phyloP scores from a whole-genome alignment of 2,797 vertebrate species.

The Loriculus beryllinus region DNA sequence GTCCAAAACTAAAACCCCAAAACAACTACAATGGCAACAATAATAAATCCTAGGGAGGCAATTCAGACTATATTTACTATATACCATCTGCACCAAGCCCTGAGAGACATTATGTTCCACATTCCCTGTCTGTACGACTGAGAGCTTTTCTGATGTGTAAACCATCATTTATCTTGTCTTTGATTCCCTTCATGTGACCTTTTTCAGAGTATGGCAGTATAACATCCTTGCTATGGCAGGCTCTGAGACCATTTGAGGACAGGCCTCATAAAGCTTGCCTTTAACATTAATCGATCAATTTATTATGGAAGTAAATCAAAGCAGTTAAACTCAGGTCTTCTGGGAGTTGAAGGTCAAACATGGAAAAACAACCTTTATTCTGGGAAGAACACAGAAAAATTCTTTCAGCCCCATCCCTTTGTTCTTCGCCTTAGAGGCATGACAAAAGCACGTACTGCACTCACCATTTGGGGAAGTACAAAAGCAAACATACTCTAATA shows the following conservation, averaged over 20 bases:
- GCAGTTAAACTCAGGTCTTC: constrained; percentile 58
- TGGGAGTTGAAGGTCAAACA: constrained; percentile 70
- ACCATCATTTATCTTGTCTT: constrained; percentile 63
- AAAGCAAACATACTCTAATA: not conserved
- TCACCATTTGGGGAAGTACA: not conserved
- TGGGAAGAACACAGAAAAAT: constrained; percentile 37
- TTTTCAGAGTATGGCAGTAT: constrained; percentile 60
- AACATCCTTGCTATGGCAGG: constrained; percentile 55
- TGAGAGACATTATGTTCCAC: constrained; percentile 47
- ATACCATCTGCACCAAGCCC: constrained; percentile 46
- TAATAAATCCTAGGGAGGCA: constrained; percentile 29
- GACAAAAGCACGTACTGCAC: not conserved
- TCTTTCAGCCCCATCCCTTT: not conserved
- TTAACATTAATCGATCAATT: constrained; percentile 71
- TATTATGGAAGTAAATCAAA: constrained; percentile 74
- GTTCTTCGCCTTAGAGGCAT: not conserved
- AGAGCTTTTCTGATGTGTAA: constrained; percentile 62
- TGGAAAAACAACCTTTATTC: constrained; percentile 39
- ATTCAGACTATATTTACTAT: constrained; percentile 60
- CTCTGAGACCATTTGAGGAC: constrained; percentile 61
- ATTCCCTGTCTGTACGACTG: constrained; percentile 22
- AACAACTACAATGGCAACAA: not conserved
- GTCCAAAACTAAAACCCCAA: constrained; percentile 7
- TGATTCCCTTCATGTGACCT: constrained; percentile 72
- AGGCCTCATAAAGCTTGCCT: constrained; percentile 66